Evolutionary conservation across 2,113 vertebrate species (phyloP).

Genomic region (Turnix velox): DNA sequence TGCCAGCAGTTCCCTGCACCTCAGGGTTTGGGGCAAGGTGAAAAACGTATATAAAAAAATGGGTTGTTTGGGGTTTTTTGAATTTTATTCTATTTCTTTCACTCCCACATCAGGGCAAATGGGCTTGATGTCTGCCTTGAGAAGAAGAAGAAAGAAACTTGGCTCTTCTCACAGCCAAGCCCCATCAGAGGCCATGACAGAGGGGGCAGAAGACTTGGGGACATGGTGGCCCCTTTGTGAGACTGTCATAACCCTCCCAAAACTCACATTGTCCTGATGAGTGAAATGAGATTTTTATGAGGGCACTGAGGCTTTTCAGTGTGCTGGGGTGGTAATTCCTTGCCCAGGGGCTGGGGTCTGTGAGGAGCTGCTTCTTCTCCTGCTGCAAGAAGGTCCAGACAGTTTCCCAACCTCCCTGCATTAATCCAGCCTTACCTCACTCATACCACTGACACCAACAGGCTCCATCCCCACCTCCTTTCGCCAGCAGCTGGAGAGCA

Average conservation of each 20-base stretch:
- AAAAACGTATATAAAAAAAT: rapidly evolving
- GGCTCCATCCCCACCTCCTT: not conserved
- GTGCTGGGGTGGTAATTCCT: rapidly evolving
- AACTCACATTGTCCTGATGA: rapidly evolving
- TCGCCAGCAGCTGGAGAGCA: not conserved
- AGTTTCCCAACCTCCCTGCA: rapidly evolving
- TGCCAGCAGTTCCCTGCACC: not conserved
- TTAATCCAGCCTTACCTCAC: not conserved
- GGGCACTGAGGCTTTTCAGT: not conserved
- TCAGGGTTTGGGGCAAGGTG: rapidly evolving
- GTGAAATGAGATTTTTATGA: not conserved
- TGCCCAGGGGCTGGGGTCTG: not conserved
- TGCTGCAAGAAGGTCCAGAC: not conserved
- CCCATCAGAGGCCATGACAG: not conserved
- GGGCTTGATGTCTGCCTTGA: not conserved
- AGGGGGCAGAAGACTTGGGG: not conserved
- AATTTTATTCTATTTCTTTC: not conserved
- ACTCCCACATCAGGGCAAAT: not conserved
- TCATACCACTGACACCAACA: not conserved
- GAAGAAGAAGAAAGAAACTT: not conserved
- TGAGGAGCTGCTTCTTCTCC: not conserved
- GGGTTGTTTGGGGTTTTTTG: not conserved
- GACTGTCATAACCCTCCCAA: not conserved
- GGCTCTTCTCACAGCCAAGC: not conserved
- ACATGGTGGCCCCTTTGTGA: not conserved